These are phyloP conservation scores for Presbytis comata DNA, from an alignment of 2,797 vertebrate species.

Conservation along the genomic window DNA sequence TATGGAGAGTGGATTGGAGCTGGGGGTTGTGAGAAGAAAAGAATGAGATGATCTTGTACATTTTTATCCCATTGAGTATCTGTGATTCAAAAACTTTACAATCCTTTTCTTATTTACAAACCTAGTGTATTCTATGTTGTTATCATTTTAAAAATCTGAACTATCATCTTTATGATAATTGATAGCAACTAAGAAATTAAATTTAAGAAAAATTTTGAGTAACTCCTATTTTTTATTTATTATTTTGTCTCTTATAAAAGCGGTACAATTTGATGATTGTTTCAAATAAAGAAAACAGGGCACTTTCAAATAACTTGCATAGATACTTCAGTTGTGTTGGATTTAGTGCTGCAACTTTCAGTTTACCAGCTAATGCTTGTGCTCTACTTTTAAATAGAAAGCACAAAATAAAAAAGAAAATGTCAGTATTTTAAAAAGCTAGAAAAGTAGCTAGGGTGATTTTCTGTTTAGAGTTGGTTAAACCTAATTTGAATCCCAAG, in stretches of 20 bases:
- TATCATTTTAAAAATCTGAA: not conserved
- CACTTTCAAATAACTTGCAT: not conserved
- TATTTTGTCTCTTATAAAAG: not conserved
- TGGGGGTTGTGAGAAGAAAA: not conserved
- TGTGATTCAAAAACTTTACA: not conserved
- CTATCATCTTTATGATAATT: not conserved
- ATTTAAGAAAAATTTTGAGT: conserved; percentile 18
- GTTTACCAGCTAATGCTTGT: not conserved
- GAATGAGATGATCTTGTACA: not conserved
- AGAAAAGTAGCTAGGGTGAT: not conserved
- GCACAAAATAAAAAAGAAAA: not conserved
- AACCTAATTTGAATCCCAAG: not conserved
- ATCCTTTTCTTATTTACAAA: not conserved
- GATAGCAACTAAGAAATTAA: not conserved
- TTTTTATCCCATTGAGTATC: not conserved
- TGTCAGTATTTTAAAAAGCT: not conserved
- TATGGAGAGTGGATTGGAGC: not conserved
- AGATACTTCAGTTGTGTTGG: not conserved
- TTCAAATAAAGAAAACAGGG: conserved; percentile 41
- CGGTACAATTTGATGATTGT: not conserved
- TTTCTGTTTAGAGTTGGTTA: not conserved
- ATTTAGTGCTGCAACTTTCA: not conserved
- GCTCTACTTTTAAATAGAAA: not conserved
- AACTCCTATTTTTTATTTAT: not conserved
- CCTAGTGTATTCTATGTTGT: not conserved